Conservation (phyloP, 1,140 invertebrate species). For the Tribolium castaneum region DNA sequence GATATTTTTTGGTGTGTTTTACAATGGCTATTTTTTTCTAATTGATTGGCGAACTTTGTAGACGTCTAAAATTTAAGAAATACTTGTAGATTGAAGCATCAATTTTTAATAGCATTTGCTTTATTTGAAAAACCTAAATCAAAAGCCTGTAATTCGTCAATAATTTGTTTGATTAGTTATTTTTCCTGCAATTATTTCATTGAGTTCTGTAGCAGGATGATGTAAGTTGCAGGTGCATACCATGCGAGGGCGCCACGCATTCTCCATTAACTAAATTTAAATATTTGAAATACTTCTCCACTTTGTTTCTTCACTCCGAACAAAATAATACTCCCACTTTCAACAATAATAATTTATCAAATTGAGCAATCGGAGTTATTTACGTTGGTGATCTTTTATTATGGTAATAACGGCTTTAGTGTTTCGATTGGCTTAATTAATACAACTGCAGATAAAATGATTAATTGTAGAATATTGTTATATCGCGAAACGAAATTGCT, state of each 20-base stretch:
- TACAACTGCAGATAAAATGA: constrained; percentile 53
- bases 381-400: constrained; percentile 39
- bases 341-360: constrained; percentile 41
- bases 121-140: too few relatives aligned
- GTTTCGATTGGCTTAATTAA: constrained; percentile 53
- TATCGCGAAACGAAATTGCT: constrained; percentile 51
- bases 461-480: constrained; percentile 50
- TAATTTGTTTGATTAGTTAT: too few relatives aligned
- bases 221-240: not conserved
- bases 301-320: not conserved
- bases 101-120: too few relatives aligned
- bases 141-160: too few relatives aligned
- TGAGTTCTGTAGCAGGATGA: not conserved
- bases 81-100: too few relatives aligned
- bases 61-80: too few relatives aligned
- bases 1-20: too few relatives aligned
- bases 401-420: constrained; percentile 47
- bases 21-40: too few relatives aligned
- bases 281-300: not conserved
- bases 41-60: too few relatives aligned
- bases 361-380: constrained; percentile 44
- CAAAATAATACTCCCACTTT: constrained; percentile 28
- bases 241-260: not conserved
- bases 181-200: too few relatives aligned
- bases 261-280: too few relatives aligned